A percentile compares a stretch with the other conserved stretches of the same genome.
Evolutionary conservation across 2,888 invertebrate genomes (phyloP).

Genomic region (Lysandra bellargus): DNA sequence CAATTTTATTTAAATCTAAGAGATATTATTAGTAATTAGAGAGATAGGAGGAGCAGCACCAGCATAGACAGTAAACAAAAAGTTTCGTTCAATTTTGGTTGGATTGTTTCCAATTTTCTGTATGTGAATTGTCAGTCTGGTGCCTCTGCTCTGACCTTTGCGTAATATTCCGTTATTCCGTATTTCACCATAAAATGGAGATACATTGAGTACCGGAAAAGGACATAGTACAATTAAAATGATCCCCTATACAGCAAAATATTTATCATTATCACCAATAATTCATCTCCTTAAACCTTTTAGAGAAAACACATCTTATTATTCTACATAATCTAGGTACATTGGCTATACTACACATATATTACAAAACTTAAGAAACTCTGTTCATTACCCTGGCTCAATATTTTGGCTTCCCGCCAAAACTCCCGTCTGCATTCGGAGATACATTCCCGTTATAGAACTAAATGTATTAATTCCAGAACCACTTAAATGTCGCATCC

Average conservation of each 20-base stretch:
- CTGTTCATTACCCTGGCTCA: slow-evolving; percentile 27
- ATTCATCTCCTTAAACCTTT: not conserved
- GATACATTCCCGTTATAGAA: slow-evolving; percentile 65
- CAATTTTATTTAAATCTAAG: not conserved
- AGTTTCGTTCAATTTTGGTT: too few species aligned
- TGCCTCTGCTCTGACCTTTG: too few species aligned
- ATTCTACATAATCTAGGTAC: not conserved
- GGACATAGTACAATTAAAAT: too few species aligned
- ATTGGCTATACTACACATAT: not conserved
- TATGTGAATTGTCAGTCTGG: too few species aligned
- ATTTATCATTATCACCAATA: not conserved
- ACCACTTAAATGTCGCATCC: slow-evolving; percentile 31
- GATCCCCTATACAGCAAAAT: too few species aligned
- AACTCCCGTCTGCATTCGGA: slow-evolving; percentile 31
- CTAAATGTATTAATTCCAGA: slow-evolving; percentile 42
- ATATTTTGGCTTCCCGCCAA: slow-evolving; percentile 29
- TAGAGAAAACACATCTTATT: not conserved
- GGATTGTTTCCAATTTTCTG: too few species aligned
- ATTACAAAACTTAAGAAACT: slow-evolving; percentile 24
- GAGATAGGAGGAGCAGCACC: too few species aligned
- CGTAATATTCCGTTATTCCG: too few species aligned
- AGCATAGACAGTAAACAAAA: too few species aligned
- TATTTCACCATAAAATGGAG: too few species aligned
- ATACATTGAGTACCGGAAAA: too few species aligned
- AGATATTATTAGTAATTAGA: too few species aligned